Evolutionary conservation across 23 tunicate genomes (phyloP), one percentile per base, ranked within the genome.

Genomic region (Trididemnum clinides): DNA sequence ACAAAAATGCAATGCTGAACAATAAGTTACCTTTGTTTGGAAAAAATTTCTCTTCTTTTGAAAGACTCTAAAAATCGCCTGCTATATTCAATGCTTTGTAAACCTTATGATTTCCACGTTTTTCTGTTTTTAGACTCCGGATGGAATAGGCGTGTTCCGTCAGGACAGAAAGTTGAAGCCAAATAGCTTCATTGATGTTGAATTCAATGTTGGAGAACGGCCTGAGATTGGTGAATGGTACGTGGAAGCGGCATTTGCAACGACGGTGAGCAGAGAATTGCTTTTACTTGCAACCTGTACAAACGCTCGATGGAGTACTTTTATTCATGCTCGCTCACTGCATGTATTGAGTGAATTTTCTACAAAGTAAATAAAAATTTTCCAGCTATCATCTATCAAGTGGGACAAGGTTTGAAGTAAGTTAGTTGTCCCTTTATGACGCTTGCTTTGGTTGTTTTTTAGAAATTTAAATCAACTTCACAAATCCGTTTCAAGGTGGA

Each of bases 151-250:
- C n/a, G 90, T 86, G 0, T 33, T 33, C 28, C 39, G 37, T 64
- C 78, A 63, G 18, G 64, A 79, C 0, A 28, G 2, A 2, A 34
- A 33, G 37, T 18, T 78, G 30, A 36, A 39, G 20, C 28, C 0
- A 5, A 64, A 86, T 29, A 70, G 37, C 21, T 57, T 38, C 58
- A 66, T 89, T 50, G 77, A 84, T 6, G 20, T 29, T 44, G 26
- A 35, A 38, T 90, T 70, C 34, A 64, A 71, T 15, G 25, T 90
- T 20, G 82, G 72, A 2, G 89, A 85, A 37, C 37, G 36, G 72
- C 95, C 95, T 22, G 81, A 50, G 12, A 64, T 37, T 28, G 95
- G 95, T 4, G 30, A 36, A 1, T 90, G 95, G 95, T 83, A 49
- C 21, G 39, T 85, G 0, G 89, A 90, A 90, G 95, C 85, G 4